Evolutionary conservation across 2,113 vertebrate genomes (phyloP), one percentile per base, ranked within the genome.

Genomic region (Actenoides lindsayi): DNA sequence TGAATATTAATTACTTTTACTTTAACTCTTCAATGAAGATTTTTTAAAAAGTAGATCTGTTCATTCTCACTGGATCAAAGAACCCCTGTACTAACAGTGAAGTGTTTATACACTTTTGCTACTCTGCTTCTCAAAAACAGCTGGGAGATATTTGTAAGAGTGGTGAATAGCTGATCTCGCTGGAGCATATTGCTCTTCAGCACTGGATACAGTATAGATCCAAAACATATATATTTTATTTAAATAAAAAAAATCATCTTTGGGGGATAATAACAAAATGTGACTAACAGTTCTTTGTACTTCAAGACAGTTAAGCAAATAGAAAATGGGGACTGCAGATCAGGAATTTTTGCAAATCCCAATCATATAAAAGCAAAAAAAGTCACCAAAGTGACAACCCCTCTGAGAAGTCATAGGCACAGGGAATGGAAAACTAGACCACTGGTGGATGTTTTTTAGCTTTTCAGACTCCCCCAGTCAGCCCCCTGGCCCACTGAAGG

Each of bases 61-160:
- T 81, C 27, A 41, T 93, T 74, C 19, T 33, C 83, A 71, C 48
- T 60, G 21, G 42, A 70, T 93, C 84, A 93, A 77, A 95, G 68
- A 86, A 75, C 4, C 3, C 83, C 79, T 87, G 21, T 48, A 73
- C n/a, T n/a, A 91, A 91, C 25, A 89, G 11, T 54, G 51, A 81
- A 78, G 27, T 56, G 30, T 83, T 65, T 90, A 35, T 56, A 78
- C 44, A 88, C 35, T 50, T 62, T 87, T 94, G 33, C 53, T 67
- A 31, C n/a, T 70, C 74, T 90, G 57, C n/a, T 73, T 82, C 57
- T 86, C 37, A 44, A 89, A 56, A 94, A 92, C 96, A 96, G 94
- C 92, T 96, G 81, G 83, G 53, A 93, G 57, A 89, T 91, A 74
- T 33, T 88, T 41, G 35, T 48, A 83, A 50, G 74, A 57, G 70